Evolutionary conservation across 2,113 vertebrate species (phyloP).

Genomic region (Monarcha castaneiventris): DNA sequence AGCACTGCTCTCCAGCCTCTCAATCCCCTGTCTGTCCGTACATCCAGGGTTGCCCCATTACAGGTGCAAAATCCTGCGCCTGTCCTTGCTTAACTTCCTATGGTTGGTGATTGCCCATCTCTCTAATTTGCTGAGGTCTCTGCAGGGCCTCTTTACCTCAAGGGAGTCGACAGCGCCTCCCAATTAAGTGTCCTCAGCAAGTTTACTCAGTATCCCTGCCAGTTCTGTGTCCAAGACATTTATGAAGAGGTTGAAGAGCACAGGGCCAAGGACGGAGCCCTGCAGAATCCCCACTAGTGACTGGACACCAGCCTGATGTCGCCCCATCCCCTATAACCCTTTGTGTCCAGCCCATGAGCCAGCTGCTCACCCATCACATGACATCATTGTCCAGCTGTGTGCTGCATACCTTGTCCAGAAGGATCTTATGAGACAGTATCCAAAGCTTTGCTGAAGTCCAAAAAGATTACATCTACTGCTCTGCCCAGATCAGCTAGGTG

Average conservation of each 20-base stretch:
- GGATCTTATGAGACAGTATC: background rate
- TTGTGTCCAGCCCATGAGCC: background rate
- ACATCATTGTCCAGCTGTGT: rapidly evolving
- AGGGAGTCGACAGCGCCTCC: background rate
- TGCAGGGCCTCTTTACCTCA: background rate
- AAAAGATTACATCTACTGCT: background rate
- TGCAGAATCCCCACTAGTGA: background rate
- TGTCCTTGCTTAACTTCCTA: rapidly evolving
- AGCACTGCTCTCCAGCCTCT: background rate
- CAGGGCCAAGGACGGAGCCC: background rate
- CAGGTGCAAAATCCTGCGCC: background rate
- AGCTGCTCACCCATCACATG: rapidly evolving
- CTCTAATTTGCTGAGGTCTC: background rate
- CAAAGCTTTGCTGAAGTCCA: background rate
- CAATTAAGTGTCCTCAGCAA: background rate
- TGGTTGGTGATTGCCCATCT: background rate
- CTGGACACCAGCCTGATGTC: background rate
- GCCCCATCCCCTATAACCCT: background rate
- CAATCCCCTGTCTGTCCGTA: rapidly evolving
- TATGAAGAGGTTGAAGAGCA: rapidly evolving
- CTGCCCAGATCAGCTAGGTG: background rate
- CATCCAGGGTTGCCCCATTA: rapidly evolving
- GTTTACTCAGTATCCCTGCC: background rate
- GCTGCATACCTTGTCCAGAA: background rate
- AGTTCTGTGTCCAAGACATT: background rate